Conservation (phyloP, 2,797 vertebrate genomes). For the Girardinus metallicus region DNA sequence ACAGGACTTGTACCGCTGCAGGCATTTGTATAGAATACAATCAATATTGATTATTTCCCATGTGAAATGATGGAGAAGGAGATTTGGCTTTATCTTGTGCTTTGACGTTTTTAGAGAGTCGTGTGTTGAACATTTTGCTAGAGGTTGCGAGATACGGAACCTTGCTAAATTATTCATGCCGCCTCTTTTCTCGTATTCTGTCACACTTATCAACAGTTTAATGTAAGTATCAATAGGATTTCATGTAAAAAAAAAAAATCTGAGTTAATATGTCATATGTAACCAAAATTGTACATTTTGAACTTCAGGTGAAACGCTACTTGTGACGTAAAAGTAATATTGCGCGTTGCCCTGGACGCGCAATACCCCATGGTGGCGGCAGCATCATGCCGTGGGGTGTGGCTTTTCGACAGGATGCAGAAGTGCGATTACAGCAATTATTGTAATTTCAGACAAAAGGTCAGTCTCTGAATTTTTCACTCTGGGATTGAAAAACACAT, state of each 20-base stretch:
- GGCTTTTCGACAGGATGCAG: neutral
- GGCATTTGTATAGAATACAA: constrained; percentile 24
- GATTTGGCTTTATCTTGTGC: neutral
- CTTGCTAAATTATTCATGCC: neutral
- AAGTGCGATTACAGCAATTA: too few relatives aligned
- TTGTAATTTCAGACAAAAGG: neutral
- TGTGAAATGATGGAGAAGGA: constrained; percentile 4
- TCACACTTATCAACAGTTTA: neutral
- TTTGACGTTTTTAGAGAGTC: neutral
- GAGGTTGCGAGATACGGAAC: neutral
- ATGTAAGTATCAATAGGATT: neutral
- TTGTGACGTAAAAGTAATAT: neutral
- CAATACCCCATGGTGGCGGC: neutral
- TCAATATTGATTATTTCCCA: constrained; percentile 31
- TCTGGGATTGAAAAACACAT: neutral
- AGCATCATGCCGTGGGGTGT: neutral
- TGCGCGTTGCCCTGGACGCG: neutral
- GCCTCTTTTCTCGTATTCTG: neutral
- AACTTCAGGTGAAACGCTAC: neutral
- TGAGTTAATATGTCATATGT: neutral
- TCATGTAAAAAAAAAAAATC: too few relatives aligned
- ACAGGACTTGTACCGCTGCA: constrained; percentile 36
- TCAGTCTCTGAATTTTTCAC: neutral
- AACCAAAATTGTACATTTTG: neutral
- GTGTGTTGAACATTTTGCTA: neutral